A percentile compares a stretch with the other conserved stretches of the same genome.
Conservation (phyloP, 2,113 vertebrate genomes). For the Thalassoma bifasciatum region DNA sequence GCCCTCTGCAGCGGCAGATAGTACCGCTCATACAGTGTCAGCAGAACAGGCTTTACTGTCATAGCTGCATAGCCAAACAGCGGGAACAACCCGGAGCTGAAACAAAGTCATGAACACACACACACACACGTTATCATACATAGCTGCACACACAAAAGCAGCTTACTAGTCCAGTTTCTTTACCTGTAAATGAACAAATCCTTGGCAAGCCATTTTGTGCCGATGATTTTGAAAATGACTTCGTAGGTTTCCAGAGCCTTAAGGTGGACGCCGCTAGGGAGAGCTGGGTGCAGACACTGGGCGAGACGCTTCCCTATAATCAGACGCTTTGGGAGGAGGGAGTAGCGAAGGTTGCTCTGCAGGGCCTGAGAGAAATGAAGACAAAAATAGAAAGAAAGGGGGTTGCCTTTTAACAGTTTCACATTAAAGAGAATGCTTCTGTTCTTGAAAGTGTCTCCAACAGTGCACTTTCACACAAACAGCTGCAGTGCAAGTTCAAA, state of each 20-base stretch:
- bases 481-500: conserved; percentile 12
- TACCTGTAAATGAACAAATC: conserved; percentile 95
- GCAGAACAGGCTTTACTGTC: conserved; percentile 92
- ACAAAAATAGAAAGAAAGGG: neutral
- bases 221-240: conserved; percentile 98
- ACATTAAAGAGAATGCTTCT: neutral
- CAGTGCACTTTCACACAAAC: conserved; percentile 50
- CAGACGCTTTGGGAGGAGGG: conserved; percentile 90
- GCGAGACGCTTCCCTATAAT: conserved; percentile 96
- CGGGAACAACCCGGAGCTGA: conserved; percentile 94
- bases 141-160: neutral
- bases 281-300: conserved; percentile 95
- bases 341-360: conserved; percentile 96
- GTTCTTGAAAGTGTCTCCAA: neutral
- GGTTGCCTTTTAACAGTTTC: neutral
- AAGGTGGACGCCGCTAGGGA: conserved; percentile 96
- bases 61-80: conserved; percentile 93
- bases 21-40: conserved; percentile 95
- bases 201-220: conserved; percentile 93
- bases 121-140: conserved; percentile 19
- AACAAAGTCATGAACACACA: conserved; percentile 9
- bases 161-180: neutral
- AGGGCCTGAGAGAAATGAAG: conserved; percentile 85
- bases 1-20: conserved; percentile 95
- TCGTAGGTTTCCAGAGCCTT: conserved; percentile 98